Evolutionary conservation across 2,888 invertebrate species (phyloP), one percentile per base, ranked within the genome.

Genomic region (Diplolepis rosae): DNA sequence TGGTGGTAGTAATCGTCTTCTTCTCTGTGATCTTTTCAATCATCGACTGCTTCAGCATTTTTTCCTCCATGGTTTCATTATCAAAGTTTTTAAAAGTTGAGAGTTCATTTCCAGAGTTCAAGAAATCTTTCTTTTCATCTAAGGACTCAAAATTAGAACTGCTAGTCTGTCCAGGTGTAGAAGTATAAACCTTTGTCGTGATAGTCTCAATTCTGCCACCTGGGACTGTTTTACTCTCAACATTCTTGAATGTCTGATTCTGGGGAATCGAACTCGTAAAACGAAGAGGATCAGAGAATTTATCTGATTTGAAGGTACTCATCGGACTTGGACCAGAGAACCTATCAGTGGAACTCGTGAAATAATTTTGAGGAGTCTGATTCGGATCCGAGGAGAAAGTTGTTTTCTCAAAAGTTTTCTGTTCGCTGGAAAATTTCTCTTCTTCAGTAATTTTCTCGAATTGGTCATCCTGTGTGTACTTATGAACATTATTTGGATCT

Each of bases 11-110:
- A 0, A 93, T 91, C 0, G 93, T 93, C 82, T 93, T 93, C 84
- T 92, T 91, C 77, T 94, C 93, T 18, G 93, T 92, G 0, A 92
- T 92, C 76, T 93, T 93, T 56, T 93, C 93, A 0, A 92, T 92
- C n/a, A 92, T 91, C 0, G 93, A 93, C 77, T 93, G 93, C 75
- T 93, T 93, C 4, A 92, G 89, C 89, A 92, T 92, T 80, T 91
- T 92, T 79, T 92, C 92, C 75, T 93, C 93, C 76, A 93, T 80
- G n/a, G 90, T 90, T 13, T 61, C 18, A 22, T 48, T 48, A 48
- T 48, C 45, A 48, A 82, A 56, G 4, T 82, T 83, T 54, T 85
- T 87, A 66, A 86, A 87, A 9, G 84, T 85, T 1, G 85, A 83
- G 71, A 87, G 76, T 0, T 91, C 91, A 79, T 90, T 91, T 52